Evolutionary conservation across 2,888 invertebrate genomes (phyloP).

Genomic region (Eumacrocentrus americanus): DNA sequence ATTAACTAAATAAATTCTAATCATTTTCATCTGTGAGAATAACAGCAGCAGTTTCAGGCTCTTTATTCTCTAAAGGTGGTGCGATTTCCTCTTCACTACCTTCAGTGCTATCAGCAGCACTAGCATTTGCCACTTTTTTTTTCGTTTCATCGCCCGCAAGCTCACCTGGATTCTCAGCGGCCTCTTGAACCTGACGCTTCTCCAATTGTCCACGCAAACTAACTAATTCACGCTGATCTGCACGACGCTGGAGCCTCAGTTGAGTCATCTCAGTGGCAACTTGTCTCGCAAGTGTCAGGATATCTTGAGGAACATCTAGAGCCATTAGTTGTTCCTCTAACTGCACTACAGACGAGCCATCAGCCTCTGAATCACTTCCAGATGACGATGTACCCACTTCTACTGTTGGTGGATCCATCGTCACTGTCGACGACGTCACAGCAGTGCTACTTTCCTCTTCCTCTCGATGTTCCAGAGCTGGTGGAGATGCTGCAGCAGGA

Average conservation of each 20-base stretch:
- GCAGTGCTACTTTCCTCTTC: constrained; percentile 53
- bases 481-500: neutral
- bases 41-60: constrained; percentile 39
- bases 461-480: constrained; percentile 1
- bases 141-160: constrained; percentile 15
- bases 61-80: constrained; percentile 43
- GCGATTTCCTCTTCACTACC: constrained; percentile 43
- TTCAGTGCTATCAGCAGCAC: constrained; percentile 54
- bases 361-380: constrained; percentile 44
- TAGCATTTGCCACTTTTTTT: constrained; percentile 40
- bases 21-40: constrained; percentile 44
- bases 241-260: constrained; percentile 41
- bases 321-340: constrained; percentile 47
- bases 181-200: constrained; percentile 40
- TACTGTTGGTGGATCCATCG: constrained; percentile 43
- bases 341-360: constrained; percentile 38
- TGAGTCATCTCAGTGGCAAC: constrained; percentile 40
- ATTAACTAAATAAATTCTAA: constrained; percentile 36
- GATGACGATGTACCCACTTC: constrained; percentile 47
- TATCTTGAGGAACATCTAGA: constrained; percentile 49
- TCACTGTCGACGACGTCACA: constrained; percentile 56
- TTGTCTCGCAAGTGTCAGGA: constrained; percentile 44
- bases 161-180: constrained; percentile 12
- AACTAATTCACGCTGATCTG: constrained; percentile 50
- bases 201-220: constrained; percentile 48